Evolutionary conservation across 2,113 vertebrate species (phyloP).

Genomic region (Chitala chitala): DNA sequence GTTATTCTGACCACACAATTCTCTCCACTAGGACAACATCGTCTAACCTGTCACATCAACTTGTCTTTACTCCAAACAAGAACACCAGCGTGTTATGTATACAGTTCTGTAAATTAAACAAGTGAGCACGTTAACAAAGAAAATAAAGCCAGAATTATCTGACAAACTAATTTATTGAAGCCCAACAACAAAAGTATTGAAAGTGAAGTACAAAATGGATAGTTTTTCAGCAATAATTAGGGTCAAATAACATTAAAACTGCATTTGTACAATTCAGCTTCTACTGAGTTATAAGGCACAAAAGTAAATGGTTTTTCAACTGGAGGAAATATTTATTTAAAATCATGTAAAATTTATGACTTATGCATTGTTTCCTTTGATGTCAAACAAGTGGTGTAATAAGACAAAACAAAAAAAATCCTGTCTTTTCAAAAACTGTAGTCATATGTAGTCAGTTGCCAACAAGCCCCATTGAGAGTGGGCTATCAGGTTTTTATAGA

Average conservation of each 20-base stretch:
- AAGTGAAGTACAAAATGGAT: not conserved
- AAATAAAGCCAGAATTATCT: too few species aligned
- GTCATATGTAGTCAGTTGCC: not conserved
- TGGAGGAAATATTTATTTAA: not conserved
- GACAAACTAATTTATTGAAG: not conserved
- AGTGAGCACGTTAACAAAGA: too few species aligned
- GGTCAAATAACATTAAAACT: not conserved
- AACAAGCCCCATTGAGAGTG: not conserved
- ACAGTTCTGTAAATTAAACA: too few species aligned
- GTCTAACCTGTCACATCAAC: too few species aligned
- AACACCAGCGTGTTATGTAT: too few species aligned
- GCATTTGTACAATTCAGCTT: not conserved
- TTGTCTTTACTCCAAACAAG: too few species aligned
- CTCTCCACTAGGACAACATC: too few species aligned
- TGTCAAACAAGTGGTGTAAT: too few species aligned
- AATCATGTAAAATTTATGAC: too few species aligned
- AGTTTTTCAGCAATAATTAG: not conserved
- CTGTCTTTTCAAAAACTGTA: not conserved
- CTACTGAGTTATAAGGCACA: not conserved
- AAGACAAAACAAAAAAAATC: not conserved
- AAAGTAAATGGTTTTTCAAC: not conserved
- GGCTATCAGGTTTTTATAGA: not conserved
- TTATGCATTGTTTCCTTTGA: not conserved
- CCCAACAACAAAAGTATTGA: not conserved
- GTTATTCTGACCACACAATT: too few species aligned